Evolutionary conservation across 2,888 invertebrate genomes (phyloP).

Genomic region (Melanargia galathea): DNA sequence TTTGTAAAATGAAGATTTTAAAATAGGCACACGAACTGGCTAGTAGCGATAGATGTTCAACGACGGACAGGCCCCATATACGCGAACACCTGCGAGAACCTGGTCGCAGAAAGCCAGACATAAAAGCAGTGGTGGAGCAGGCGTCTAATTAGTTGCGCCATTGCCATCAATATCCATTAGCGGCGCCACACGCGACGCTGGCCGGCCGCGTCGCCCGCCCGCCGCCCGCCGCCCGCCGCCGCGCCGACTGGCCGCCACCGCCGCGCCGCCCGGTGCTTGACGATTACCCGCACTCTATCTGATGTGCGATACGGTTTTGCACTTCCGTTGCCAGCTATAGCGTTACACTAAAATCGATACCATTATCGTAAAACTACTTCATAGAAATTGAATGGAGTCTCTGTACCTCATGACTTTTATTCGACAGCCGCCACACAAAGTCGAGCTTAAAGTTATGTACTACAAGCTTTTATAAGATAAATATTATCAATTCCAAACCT

Average conservation of each 20-base stretch:
- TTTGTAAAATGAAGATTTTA: neutral
- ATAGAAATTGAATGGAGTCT: conserved; percentile 5
- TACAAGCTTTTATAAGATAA: neutral
- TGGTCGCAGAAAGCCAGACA: conserved; percentile 47
- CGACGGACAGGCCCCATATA: neutral
- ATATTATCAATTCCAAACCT: neutral
- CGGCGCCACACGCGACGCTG: conserved; percentile 77
- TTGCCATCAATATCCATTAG: conserved; percentile 81
- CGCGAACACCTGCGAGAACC: conserved; percentile 30
- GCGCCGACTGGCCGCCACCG: conserved; percentile 41
- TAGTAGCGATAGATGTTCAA: neutral
- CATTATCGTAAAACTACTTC: conserved; percentile 12
- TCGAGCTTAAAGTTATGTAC: neutral
- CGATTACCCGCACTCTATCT: conserved; percentile 62
- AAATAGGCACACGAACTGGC: neutral
- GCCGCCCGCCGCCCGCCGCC: conserved; percentile 44
- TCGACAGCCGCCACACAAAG: neutral
- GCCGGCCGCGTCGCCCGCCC: conserved; percentile 44
- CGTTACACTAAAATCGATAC: conserved; percentile 43
- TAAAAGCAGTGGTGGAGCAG: conserved; percentile 53
- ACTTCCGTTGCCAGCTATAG: conserved; percentile 58
- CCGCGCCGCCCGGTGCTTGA: conserved; percentile 46
- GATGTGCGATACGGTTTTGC: conserved; percentile 65
- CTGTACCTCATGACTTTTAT: neutral
- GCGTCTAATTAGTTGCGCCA: conserved; percentile 75